phyloP scores from a whole-genome alignment of 2,888 invertebrate genomes.

The Philopedon plagiatum region DNA sequence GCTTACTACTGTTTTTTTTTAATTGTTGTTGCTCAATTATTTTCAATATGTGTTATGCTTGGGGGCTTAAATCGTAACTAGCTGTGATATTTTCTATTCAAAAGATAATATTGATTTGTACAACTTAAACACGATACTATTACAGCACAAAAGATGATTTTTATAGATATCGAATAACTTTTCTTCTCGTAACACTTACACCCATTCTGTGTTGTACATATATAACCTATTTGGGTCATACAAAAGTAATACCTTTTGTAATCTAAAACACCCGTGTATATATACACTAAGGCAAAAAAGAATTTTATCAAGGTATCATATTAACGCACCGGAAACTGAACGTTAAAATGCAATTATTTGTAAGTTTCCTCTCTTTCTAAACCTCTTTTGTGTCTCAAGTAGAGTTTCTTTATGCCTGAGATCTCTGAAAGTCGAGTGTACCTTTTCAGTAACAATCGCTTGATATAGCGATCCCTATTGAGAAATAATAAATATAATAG shows the following conservation, averaged over 20 bases:
- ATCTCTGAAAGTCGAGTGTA: conserved; percentile 67
- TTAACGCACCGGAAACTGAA: conserved; percentile 65
- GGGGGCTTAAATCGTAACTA: not conserved
- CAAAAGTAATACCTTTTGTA: conserved; percentile 48
- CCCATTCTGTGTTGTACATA: conserved; percentile 29
- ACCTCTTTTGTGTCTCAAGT: conserved; percentile 49
- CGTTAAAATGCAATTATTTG: conserved; percentile 66
- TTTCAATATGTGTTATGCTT: too few species aligned
- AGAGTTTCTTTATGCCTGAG: conserved; percentile 62
- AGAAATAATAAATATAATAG: conserved; percentile 65
- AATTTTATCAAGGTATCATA: conserved; percentile 59
- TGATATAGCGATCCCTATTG: conserved; percentile 66
- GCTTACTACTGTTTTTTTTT: too few species aligned
- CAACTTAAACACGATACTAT: conserved; percentile 36
- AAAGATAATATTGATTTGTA: not conserved
- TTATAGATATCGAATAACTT: conserved; percentile 45
- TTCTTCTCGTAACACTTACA: conserved; percentile 47
- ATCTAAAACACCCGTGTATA: conserved; percentile 46
- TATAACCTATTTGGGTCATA: conserved; percentile 40
- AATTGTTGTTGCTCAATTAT: too few species aligned
- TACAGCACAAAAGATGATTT: conserved; percentile 36
- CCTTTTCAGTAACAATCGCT: conserved; percentile 67
- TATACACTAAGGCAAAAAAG: conserved; percentile 53
- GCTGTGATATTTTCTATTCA: not conserved
- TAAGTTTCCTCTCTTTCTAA: conserved; percentile 63